phyloP scores from a whole-genome alignment of 2,888 invertebrate species.

The Sinohyriopsis cumingii region DNA sequence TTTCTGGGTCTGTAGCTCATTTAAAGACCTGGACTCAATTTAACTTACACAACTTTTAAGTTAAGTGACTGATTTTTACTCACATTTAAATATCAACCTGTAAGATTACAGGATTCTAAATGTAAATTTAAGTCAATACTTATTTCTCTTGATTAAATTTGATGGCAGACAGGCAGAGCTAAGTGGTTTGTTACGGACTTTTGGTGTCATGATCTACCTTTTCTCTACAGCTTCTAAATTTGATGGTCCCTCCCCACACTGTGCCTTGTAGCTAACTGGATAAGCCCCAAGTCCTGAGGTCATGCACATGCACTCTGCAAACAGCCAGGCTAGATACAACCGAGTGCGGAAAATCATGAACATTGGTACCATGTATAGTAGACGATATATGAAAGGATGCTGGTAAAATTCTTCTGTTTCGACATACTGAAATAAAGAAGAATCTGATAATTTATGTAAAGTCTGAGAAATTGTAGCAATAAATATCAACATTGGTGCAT shows the following conservation, averaged over 20 bases:
- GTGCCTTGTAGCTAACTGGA: constrained; percentile 82
- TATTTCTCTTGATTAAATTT: too few relatives aligned
- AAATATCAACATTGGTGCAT: too few relatives aligned
- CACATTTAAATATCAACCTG: too few relatives aligned
- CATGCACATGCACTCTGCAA: constrained; percentile 95
- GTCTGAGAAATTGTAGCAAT: too few relatives aligned
- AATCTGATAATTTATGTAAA: background rate
- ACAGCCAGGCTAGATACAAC: constrained; percentile 89
- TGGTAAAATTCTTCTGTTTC: constrained; percentile 84
- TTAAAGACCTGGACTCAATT: too few relatives aligned
- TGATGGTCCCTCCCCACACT: constrained; percentile 87
- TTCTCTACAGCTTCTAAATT: constrained; percentile 66
- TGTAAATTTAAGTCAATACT: too few relatives aligned
- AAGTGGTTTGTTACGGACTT: too few relatives aligned
- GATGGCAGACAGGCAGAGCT: too few relatives aligned
- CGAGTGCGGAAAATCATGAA: constrained; percentile 92
- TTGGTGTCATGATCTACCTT: constrained; percentile 39
- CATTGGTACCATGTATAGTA: constrained; percentile 88
- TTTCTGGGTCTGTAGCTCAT: too few relatives aligned
- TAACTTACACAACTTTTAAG: too few relatives aligned
- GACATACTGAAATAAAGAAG: constrained; percentile 81
- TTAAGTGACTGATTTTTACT: too few relatives aligned
- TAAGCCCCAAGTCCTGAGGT: constrained; percentile 94
- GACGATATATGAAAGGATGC: constrained; percentile 83
- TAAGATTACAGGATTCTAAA: too few relatives aligned